A percentile compares a stretch with the other conserved stretches of the same genome.
These are phyloP conservation scores for Melanostoma mellinum DNA, from an alignment of 2,888 invertebrate genomes.

Conservation along the genomic window DNA sequence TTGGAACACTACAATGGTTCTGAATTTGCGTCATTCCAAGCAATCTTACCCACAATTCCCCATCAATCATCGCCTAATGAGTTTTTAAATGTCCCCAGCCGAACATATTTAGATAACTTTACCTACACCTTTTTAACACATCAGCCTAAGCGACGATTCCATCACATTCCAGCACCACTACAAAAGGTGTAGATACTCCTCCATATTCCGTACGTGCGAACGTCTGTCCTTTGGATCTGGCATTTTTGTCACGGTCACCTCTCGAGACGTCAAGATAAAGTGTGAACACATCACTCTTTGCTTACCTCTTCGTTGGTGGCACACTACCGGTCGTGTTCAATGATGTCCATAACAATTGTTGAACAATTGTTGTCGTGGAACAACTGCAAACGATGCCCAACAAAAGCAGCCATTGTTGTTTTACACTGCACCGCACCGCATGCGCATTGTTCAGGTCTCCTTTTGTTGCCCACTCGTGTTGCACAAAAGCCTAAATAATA, in stretches of 20 bases:
- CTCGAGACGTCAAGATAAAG: slow-evolving; percentile 31
- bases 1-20: neutral
- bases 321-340: slow-evolving; percentile 40
- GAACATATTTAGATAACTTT: no score
- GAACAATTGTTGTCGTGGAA: slow-evolving; percentile 49
- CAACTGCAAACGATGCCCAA: slow-evolving; percentile 57
- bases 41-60: slow-evolving; percentile 28
- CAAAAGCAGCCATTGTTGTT: slow-evolving; percentile 55
- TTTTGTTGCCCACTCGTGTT: slow-evolving; percentile 68
- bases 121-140: no score
- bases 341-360: slow-evolving; percentile 65
- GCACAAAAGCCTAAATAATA: slow-evolving; percentile 68
- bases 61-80: slow-evolving; percentile 64
- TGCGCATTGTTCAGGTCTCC: slow-evolving; percentile 55
- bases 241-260: slow-evolving; percentile 62
- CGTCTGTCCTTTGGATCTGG: slow-evolving; percentile 34
- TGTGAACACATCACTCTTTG: slow-evolving; percentile 57
- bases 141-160: no score
- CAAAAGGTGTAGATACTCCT: no score
- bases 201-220: no score
- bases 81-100: slow-evolving; percentile 30
- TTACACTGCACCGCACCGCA: slow-evolving; percentile 43
- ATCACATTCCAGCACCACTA: no score
- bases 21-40: slow-evolving; percentile 14
- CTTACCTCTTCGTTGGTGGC: slow-evolving; percentile 61